Conservation (phyloP, 2,888 invertebrate genomes). For the Alloplasta piceator region DNA sequence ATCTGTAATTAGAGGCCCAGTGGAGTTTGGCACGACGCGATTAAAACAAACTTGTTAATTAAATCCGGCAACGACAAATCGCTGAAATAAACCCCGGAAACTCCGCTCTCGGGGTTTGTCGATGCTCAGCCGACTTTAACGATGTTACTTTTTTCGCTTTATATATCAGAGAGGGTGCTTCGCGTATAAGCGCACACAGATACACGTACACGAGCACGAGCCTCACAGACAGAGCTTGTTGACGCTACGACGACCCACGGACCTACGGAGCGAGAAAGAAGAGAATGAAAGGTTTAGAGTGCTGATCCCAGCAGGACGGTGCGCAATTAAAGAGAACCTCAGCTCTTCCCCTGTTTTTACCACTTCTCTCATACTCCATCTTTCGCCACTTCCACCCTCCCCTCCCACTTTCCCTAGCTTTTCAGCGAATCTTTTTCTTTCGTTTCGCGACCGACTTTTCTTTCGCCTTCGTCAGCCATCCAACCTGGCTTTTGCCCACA, state of each 20-base stretch:
- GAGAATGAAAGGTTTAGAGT: not conserved
- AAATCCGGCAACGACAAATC: slow-evolving; percentile 76
- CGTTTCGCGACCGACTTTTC: slow-evolving; percentile 48
- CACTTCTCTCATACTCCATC: slow-evolving; percentile 26
- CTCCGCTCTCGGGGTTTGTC: slow-evolving; percentile 20
- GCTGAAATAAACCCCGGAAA: slow-evolving; percentile 53
- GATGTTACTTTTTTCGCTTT: slow-evolving; percentile 21
- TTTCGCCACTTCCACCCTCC: slow-evolving; percentile 36
- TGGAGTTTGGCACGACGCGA: slow-evolving; percentile 62
- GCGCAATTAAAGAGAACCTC: slow-evolving; percentile 52
- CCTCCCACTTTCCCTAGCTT: slow-evolving; percentile 36
- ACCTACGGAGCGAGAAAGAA: slow-evolving; percentile 10
- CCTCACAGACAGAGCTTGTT: slow-evolving; percentile 48
- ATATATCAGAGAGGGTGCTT: slow-evolving; percentile 19
- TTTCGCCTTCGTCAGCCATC: slow-evolving; percentile 50
- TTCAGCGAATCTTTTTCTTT: slow-evolving; percentile 55
- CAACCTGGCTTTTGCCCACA: slow-evolving; percentile 16
- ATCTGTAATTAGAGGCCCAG: slow-evolving; percentile 68
- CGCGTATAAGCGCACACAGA: not conserved
- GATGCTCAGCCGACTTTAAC: slow-evolving; percentile 17
- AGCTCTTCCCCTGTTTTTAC: slow-evolving; percentile 37
- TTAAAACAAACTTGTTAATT: slow-evolving; percentile 78
- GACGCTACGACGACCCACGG: slow-evolving; percentile 50
- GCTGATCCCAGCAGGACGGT: slow-evolving; percentile 35
- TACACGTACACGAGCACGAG: not conserved